phyloP scores from a whole-genome alignment of 1,140 invertebrate species.

The Tribolium madens region DNA sequence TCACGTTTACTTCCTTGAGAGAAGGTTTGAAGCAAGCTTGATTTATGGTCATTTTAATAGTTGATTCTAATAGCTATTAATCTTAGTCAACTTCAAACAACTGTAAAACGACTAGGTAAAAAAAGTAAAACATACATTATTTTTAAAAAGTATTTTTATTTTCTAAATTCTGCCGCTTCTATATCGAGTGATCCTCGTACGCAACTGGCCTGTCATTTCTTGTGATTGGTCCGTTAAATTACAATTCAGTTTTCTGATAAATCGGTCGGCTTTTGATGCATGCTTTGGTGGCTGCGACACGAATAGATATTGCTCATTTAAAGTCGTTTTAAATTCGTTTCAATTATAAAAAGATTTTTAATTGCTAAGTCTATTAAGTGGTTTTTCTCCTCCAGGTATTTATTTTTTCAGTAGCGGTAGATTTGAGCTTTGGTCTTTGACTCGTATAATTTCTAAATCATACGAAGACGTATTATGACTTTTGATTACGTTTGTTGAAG shows the following conservation, averaged over 20 bases:
- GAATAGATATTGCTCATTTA: conserved; percentile 61
- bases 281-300: conserved; percentile 44
- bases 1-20: too few species aligned
- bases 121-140: neutral
- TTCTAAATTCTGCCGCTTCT: too few species aligned
- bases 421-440: neutral
- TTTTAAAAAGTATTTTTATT: neutral
- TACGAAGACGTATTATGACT: neutral
- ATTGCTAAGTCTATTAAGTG: conserved; percentile 56
- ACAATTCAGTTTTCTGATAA: conserved; percentile 59
- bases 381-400: conserved; percentile 51
- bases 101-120: neutral
- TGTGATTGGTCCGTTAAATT: conserved; percentile 49
- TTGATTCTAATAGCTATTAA: neutral
- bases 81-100: neutral
- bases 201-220: conserved; percentile 47
- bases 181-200: neutral
- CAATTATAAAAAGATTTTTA: conserved; percentile 62
- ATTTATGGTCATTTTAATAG: neutral
- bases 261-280: conserved; percentile 58
- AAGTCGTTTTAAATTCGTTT: conserved; percentile 54
- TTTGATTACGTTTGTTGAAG: neutral
- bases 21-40: neutral
- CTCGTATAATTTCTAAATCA: neutral
- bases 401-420: neutral